phyloP scores from a whole-genome alignment of 2,113 vertebrate species.

The Procavia capensis region DNA sequence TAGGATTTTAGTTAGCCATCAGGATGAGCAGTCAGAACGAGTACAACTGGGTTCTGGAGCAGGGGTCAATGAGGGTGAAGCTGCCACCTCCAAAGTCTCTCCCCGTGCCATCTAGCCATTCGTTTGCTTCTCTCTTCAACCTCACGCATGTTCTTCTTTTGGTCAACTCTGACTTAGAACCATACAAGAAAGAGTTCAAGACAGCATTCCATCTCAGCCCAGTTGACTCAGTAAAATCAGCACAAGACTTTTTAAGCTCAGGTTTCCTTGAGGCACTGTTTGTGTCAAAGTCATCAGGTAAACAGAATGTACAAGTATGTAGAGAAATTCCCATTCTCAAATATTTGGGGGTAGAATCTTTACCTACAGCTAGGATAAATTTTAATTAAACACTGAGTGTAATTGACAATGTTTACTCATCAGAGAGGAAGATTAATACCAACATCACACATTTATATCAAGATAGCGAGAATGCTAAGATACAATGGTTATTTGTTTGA shows the following conservation, averaged over 20 bases:
- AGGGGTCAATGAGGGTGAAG: not conserved
- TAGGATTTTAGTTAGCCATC: not conserved
- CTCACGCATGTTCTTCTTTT: not conserved
- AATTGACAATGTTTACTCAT: slow-evolving; percentile 34
- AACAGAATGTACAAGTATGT: not conserved
- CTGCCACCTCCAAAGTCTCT: not conserved
- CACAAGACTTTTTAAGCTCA: not conserved
- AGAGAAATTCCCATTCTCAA: not conserved
- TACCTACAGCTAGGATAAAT: not conserved
- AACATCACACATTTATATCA: not conserved
- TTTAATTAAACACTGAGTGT: not conserved
- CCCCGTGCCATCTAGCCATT: no score
- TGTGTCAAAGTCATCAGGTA: not conserved
- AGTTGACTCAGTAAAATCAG: not conserved
- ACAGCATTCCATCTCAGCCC: not conserved
- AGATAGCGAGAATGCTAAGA: not conserved
- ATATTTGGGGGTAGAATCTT: not conserved
- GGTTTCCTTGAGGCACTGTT: not conserved
- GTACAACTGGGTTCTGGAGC: not conserved
- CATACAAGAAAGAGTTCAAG: not conserved
- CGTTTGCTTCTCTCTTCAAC: not conserved
- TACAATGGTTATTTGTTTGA: not conserved
- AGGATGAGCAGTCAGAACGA: not conserved
- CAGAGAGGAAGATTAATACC: not conserved
- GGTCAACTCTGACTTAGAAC: not conserved